Evolutionary conservation across 2,113 vertebrate species (phyloP).

Genomic region (Heliornis fulica): DNA sequence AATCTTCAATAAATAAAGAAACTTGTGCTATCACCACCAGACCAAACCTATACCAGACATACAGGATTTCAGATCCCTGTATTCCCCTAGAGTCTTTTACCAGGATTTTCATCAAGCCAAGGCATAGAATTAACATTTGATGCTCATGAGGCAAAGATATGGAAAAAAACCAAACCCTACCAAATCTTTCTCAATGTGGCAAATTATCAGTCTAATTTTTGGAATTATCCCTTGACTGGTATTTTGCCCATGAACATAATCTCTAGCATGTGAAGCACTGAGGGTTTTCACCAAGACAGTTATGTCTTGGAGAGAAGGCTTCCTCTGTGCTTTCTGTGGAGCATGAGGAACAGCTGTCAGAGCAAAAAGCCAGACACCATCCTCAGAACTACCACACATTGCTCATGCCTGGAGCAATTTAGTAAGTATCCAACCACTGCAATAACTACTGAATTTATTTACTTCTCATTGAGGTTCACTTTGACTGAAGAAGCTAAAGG

Average conservation of each 20-base stretch:
- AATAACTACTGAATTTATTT: constrained; percentile 20
- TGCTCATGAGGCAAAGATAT: neutral
- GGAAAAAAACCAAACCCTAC: too few relatives aligned
- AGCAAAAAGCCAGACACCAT: neutral
- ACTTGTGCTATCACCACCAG: neutral
- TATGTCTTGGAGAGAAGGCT: neutral
- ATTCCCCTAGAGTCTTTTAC: neutral
- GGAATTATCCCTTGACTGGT: neutral
- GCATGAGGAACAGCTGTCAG: rapidly evolving
- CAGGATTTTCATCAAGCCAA: neutral
- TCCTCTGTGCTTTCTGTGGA: neutral
- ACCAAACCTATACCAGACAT: neutral
- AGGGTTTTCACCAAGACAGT: neutral
- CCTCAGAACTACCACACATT: neutral
- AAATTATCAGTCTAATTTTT: neutral
- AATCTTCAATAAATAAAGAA: neutral
- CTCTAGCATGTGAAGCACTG: neutral
- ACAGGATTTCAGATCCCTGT: neutral
- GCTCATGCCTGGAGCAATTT: neutral
- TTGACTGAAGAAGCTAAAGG: constrained; percentile 75
- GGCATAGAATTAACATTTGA: neutral
- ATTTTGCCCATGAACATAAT: neutral
- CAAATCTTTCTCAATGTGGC: too few relatives aligned
- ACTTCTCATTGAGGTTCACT: constrained; percentile 91
- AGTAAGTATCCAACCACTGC: neutral